Base-by-base conservation (phyloP, 2,113 vertebrate genomes). In the Carassius auratus region DNA sequence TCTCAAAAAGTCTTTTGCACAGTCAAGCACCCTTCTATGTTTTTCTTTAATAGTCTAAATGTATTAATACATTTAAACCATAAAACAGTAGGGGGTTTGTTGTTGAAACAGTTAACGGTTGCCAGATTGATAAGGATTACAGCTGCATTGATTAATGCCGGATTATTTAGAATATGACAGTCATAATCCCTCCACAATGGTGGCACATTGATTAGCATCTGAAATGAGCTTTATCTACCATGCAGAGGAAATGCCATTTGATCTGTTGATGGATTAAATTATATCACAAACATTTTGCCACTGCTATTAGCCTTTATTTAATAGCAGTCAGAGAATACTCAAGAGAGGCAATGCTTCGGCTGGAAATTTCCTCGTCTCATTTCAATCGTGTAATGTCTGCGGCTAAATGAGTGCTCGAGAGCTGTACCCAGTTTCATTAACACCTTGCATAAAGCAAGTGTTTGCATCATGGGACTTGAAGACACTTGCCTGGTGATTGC, bases 81-180 rank as follows among this genome's bases (percentile, higher is more conserved):
- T 61, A n/a, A 61, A n/a, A 33, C 14, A 17, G 15, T 36, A 17
- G 14, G 62, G 30, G 66, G 30, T 68, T 36, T 42, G 68, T 71
- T 71, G 17, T 71, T 42, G 26, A 68, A 36, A 68, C 64, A 71
- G 8, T 9, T 2, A 3, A 48, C 50, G 19, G 52, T 83, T 87
- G 64, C 36, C 75, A 80, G 76, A 79, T 78, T 87, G 68, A 84
- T 48, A 26, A 38, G n/a, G 19, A 26, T 73, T 77, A 84, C 23
- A 59, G 9, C 57, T 75, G 52, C 8, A 79, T 87, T 71, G 74
- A 71, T 76, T 38, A 84, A 87, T 33, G 7, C 14, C 12, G 33
- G 76, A 84, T 87, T 87, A 81, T 68, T 38, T 38, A 59, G 55
- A 42, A 74, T 80, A 57, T 87, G 48, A 75, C n/a, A 2, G 14